phyloP scores from a whole-genome alignment of 2,113 vertebrate genomes.

The Brienomyrus longianalis region DNA sequence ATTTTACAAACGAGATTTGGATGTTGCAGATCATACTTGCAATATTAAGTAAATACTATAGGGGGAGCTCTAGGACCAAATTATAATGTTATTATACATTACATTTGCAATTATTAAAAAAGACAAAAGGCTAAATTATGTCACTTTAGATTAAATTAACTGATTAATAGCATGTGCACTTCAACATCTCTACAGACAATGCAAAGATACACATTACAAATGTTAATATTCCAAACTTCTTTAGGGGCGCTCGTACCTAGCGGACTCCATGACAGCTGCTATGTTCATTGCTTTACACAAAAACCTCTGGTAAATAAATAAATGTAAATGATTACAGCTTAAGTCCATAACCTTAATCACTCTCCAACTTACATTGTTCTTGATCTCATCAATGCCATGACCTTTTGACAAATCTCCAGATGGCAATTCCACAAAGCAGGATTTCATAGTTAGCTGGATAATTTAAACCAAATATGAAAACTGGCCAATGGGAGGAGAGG shows the following conservation, averaged over 20 bases:
- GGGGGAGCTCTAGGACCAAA: constrained; percentile 13
- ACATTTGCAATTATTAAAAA: not conserved
- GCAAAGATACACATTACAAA: not conserved
- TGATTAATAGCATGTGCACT: not conserved
- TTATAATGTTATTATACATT: not conserved
- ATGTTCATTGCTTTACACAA: not conserved
- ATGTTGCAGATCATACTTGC: not conserved
- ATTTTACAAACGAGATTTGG: not conserved
- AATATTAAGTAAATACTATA: not conserved
- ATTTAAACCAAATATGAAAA: not conserved
- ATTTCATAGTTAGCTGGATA: not conserved
- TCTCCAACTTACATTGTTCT: not conserved
- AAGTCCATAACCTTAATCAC: not conserved
- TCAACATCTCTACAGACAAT: not conserved
- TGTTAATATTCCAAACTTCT: not conserved
- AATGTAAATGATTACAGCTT: not conserved
- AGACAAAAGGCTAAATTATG: not conserved
- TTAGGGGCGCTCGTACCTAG: not conserved
- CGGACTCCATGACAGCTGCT: not conserved
- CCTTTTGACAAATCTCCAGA: not conserved
- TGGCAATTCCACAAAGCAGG: not conserved
- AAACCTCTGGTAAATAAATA: not conserved
- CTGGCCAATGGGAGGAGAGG: not conserved
- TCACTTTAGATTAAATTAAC: not conserved
- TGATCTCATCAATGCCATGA: not conserved